phyloP scores from a whole-genome alignment of 2,113 vertebrate species.

The Puffinus mauretanicus region DNA sequence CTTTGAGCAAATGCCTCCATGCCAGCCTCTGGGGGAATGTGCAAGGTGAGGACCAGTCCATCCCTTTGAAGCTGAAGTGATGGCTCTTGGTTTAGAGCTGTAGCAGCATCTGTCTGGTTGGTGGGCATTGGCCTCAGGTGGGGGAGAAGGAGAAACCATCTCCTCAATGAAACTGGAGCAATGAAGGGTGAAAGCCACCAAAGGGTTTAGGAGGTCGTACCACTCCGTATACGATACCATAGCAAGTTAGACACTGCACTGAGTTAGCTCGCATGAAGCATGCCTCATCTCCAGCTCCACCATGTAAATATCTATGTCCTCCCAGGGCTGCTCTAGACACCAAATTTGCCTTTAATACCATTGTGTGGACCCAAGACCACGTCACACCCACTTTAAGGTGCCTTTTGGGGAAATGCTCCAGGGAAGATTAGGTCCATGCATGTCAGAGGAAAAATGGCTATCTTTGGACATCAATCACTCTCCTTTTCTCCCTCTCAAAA shows the following conservation, averaged over 20 bases:
- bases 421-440: not conserved
- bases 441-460: not conserved
- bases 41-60: not conserved
- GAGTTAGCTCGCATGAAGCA: not conserved
- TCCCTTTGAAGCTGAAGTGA: not conserved
- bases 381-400: not conserved
- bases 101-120: not conserved
- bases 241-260: not conserved
- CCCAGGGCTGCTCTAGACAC: not conserved
- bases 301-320: accelerated
- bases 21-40: not conserved
- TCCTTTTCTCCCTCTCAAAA: not conserved
- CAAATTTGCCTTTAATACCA: not conserved
- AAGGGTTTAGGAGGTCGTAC: not conserved
- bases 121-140: not conserved
- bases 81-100: not conserved
- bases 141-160: not conserved
- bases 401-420: not conserved
- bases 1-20: accelerated
- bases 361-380: not conserved
- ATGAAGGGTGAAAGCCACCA: not conserved
- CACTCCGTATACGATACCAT: accelerated
- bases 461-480: not conserved
- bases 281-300: not conserved
- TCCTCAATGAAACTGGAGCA: not conserved